Evolutionary conservation across 2,888 invertebrate genomes (phyloP).

Genomic region (Spodoptera picta): DNA sequence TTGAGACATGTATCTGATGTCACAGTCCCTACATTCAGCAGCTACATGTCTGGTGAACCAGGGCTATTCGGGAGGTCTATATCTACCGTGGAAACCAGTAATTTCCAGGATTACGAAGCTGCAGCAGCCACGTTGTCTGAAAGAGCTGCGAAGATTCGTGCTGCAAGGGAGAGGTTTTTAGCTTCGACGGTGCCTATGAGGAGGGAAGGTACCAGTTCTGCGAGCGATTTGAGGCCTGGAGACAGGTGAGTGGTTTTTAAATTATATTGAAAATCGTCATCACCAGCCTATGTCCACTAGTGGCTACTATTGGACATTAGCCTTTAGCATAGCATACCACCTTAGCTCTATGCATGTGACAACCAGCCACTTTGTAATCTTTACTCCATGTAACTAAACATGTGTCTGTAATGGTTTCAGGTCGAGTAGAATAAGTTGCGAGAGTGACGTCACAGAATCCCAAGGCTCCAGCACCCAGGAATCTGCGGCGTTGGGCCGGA

Average conservation of each 20-base stretch:
- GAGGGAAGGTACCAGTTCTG: conserved; percentile 82
- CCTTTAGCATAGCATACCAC: no score
- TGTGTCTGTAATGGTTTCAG: conserved; percentile 57
- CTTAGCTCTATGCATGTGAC: no score
- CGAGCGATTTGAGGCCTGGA: conserved; percentile 80
- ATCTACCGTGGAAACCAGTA: conserved; percentile 70
- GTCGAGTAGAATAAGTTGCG: conserved; percentile 90
- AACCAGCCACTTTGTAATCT: no score
- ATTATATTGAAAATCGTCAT: no score
- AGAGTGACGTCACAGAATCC: conserved; percentile 87
- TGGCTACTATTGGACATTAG: no score
- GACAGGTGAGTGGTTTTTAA: conserved; percentile 70
- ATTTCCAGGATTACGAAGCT: conserved; percentile 63
- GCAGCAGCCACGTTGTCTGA: conserved; percentile 78
- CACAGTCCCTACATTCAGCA: conserved; percentile 73
- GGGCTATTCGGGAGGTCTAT: conserved; percentile 74
- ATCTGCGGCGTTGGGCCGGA: conserved; percentile 89
- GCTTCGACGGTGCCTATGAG: conserved; percentile 83
- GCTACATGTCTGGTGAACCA: conserved; percentile 70
- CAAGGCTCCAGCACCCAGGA: conserved; percentile 73
- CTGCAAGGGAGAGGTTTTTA: conserved; percentile 92
- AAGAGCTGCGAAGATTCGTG: conserved; percentile 89
- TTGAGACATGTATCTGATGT: conserved; percentile 76
- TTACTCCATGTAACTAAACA: no score
- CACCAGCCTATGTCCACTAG: no score